Evolutionary conservation across 2,888 invertebrate genomes (phyloP).

Genomic region (Erebia ligea): DNA sequence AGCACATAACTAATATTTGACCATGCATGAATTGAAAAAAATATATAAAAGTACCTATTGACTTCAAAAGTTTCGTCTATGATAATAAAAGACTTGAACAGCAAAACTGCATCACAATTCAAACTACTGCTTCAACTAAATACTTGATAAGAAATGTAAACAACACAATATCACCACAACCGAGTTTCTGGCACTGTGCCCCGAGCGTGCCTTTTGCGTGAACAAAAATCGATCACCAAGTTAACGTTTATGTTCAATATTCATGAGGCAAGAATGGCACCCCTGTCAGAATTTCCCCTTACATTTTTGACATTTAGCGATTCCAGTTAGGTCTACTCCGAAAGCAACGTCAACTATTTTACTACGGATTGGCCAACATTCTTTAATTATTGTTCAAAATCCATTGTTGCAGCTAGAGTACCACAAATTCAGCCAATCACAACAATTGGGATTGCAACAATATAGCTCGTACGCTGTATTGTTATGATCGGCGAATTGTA

Average conservation of each 20-base stretch:
- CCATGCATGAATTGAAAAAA: constrained; percentile 64
- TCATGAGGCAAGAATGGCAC: neutral
- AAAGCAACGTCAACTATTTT: too few relatives aligned
- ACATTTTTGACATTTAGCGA: neutral
- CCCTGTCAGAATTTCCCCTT: neutral
- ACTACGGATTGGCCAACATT: too few relatives aligned
- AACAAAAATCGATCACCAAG: neutral
- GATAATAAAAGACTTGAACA: constrained; percentile 74
- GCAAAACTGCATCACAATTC: constrained; percentile 78
- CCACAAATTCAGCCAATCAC: too few relatives aligned
- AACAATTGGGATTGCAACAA: too few relatives aligned
- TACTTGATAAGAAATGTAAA: constrained; percentile 32
- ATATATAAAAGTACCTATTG: constrained; percentile 20
- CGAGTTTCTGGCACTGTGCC: constrained; percentile 69
- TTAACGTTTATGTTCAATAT: neutral
- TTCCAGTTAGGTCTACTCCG: neutral
- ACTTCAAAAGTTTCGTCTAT: constrained; percentile 46
- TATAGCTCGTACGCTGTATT: too few relatives aligned
- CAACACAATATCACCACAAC: constrained; percentile 74
- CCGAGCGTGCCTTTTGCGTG: neutral
- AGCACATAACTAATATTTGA: constrained; percentile 53
- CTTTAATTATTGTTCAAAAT: too few relatives aligned
- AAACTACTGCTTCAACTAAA: constrained; percentile 47
- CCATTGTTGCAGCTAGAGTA: too few relatives aligned
- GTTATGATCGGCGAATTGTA: too few relatives aligned